Percentiles rank a stretch among this genome's conserved stretches.
These are phyloP conservation scores for Cephus sareptanus DNA, from an alignment of 2,888 invertebrate genomes.

Conservation along the genomic window DNA sequence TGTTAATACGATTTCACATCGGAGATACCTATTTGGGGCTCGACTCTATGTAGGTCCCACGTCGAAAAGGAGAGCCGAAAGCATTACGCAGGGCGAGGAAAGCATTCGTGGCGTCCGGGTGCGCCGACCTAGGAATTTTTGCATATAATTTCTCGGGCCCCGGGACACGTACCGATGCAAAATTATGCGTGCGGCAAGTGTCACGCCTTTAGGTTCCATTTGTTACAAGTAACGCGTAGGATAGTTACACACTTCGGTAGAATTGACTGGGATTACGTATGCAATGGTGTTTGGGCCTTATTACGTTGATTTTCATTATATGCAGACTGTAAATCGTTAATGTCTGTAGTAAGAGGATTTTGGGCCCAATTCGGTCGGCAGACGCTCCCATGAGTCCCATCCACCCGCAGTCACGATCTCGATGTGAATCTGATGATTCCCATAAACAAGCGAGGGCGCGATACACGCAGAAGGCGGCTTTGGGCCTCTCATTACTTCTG, in stretches of 20 bases:
- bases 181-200: neutral
- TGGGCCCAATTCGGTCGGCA: slow-evolving; percentile 18
- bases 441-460: slow-evolving; percentile 37
- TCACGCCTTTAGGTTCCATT: neutral
- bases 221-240: neutral
- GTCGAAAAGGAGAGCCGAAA: slow-evolving; percentile 20
- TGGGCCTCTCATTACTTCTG: slow-evolving; percentile 39
- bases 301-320: neutral
- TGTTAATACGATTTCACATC: slow-evolving; percentile 32
- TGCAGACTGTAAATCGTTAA: neutral
- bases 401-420: slow-evolving; percentile 30
- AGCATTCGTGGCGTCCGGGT: slow-evolving; percentile 39
- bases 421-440: slow-evolving; percentile 34
- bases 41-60: slow-evolving; percentile 22
- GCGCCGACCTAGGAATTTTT: slow-evolving; percentile 33
- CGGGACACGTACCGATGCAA: neutral
- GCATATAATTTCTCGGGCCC: slow-evolving; percentile 24
- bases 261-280: neutral
- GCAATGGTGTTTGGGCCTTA: neutral
- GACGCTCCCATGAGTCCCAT: slow-evolving; percentile 9
- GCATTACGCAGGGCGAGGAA: slow-evolving; percentile 27
- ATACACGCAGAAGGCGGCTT: slow-evolving; percentile 32
- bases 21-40: slow-evolving; percentile 14
- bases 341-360: neutral
- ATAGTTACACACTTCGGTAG: neutral